phyloP scores from a whole-genome alignment of 2,888 invertebrate species.

The Melieria omissa region DNA sequence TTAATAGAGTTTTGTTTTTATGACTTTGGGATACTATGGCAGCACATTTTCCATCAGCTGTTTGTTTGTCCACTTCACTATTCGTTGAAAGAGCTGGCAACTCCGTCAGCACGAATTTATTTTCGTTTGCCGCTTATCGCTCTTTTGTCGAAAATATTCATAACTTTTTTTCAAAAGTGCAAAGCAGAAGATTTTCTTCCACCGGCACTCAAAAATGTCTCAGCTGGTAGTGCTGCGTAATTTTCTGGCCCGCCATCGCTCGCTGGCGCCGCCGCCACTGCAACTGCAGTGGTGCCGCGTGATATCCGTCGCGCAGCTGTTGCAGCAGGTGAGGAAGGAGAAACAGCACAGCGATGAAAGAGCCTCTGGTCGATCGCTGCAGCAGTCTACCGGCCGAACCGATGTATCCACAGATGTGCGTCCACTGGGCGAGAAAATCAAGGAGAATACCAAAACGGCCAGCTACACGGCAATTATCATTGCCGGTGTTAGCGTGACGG shows the following conservation, averaged over 20 bases:
- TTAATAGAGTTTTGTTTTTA: too few relatives aligned
- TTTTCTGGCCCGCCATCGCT: constrained; percentile 42
- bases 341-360: constrained; percentile 31
- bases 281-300: constrained; percentile 39
- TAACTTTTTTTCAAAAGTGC: too few relatives aligned
- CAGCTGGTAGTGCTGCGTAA: constrained; percentile 53
- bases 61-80: too few relatives aligned
- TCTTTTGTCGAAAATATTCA: too few relatives aligned
- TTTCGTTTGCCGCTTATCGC: too few relatives aligned
- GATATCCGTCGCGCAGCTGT: constrained; percentile 39
- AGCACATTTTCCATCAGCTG: too few relatives aligned
- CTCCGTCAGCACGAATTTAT: too few relatives aligned
- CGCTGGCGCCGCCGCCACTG: constrained; percentile 33
- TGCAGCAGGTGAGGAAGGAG: constrained; percentile 23
- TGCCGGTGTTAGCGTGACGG: constrained; percentile 83
- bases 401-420: constrained; percentile 70
- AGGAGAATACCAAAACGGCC: constrained; percentile 90
- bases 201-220: constrained; percentile 44
- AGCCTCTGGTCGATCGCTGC: constrained; percentile 11
- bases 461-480: constrained; percentile 87
- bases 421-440: constrained; percentile 80
- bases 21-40: too few relatives aligned
- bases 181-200: too few relatives aligned
- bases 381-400: constrained; percentile 37
- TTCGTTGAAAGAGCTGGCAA: too few relatives aligned